Evolutionary conservation across 92 coral and sea anemone genomes (phyloP).

Genomic region (Plumapathes pennacea): DNA sequence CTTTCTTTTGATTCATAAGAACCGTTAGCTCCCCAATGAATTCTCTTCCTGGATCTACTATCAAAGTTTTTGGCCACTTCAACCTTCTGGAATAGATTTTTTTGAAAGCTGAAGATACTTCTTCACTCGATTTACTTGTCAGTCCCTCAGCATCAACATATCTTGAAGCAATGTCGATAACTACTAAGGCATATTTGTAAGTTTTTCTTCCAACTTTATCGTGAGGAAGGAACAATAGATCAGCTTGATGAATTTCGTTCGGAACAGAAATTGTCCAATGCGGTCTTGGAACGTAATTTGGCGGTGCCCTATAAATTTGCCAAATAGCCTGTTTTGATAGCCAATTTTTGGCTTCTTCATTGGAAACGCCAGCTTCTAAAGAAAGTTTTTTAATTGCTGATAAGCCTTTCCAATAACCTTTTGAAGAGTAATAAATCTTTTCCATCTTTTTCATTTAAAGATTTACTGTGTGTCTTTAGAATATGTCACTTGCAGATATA

Average conservation of each 20-base stretch:
- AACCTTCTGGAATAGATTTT: conserved; percentile 13
- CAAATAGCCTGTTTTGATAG: conserved; percentile 12
- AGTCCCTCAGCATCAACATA: conserved; percentile 9
- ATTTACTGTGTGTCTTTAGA: no score
- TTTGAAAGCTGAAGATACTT: conserved; percentile 5
- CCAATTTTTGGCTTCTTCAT: not conserved
- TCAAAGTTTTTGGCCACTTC: conserved; percentile 4
- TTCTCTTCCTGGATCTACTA: conserved; percentile 22
- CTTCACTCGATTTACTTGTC: conserved; percentile 1
- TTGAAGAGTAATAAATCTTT: conserved; percentile 12
- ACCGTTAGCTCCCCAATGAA: not conserved
- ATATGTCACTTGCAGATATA: no score
- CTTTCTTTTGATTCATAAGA: not conserved
- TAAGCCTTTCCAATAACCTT: conserved; percentile 21
- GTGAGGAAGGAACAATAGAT: conserved; percentile 15
- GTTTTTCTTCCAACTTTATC: conserved; percentile 18
- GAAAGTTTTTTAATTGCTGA: conserved; percentile 12
- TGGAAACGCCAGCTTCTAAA: not conserved
- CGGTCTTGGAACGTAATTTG: conserved; percentile 17
- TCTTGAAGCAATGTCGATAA: conserved; percentile 11
- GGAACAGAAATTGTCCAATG: conserved; percentile 1
- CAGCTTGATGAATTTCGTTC: conserved; percentile 15
- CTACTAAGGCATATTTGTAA: conserved; percentile 15
- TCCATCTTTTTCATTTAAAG: conserved; percentile 7
- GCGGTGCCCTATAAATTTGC: conserved; percentile 15